Conservation (phyloP, 2,113 vertebrate species). For the Passer domesticus region DNA sequence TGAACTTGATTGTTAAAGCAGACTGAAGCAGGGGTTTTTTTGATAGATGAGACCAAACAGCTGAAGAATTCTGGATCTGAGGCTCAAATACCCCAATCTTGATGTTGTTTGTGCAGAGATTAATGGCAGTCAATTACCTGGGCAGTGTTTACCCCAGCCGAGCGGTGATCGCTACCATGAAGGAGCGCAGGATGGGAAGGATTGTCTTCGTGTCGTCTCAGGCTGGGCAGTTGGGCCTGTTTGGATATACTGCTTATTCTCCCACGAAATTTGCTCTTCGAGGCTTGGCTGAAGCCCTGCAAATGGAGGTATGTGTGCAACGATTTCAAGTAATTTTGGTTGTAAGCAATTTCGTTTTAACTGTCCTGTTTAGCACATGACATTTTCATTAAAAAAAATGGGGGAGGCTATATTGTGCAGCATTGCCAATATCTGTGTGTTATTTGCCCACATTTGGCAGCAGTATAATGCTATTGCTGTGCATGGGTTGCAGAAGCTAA, state of each 20-base stretch:
- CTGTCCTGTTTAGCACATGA: background rate
- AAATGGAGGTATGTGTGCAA: conserved; percentile 90
- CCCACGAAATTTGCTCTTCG: conserved; percentile 93
- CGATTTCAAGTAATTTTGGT: background rate
- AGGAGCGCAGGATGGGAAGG: conserved; percentile 92
- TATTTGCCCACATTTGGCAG: background rate
- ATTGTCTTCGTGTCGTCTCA: conserved; percentile 96
- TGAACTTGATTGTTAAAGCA: background rate
- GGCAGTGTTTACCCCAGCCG: conserved; percentile 94
- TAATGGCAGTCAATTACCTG: conserved; percentile 97
- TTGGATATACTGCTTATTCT: conserved; percentile 94
- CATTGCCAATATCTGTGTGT: background rate
- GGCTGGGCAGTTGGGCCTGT: conserved; percentile 91
- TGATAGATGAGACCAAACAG: background rate
- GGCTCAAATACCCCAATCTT: background rate
- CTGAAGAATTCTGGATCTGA: background rate
- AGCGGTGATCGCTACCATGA: conserved; percentile 94
- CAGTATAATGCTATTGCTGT: background rate
- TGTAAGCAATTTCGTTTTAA: background rate
- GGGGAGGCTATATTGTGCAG: background rate
- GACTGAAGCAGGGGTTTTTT: background rate
- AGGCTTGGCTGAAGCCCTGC: conserved; percentile 92
- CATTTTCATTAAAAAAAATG: background rate
- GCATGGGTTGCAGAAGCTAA: background rate
- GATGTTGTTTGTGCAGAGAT: conserved; percentile 72